Conservation (phyloP, 1,140 invertebrate species). For the Diploscapter pachys region DNA sequence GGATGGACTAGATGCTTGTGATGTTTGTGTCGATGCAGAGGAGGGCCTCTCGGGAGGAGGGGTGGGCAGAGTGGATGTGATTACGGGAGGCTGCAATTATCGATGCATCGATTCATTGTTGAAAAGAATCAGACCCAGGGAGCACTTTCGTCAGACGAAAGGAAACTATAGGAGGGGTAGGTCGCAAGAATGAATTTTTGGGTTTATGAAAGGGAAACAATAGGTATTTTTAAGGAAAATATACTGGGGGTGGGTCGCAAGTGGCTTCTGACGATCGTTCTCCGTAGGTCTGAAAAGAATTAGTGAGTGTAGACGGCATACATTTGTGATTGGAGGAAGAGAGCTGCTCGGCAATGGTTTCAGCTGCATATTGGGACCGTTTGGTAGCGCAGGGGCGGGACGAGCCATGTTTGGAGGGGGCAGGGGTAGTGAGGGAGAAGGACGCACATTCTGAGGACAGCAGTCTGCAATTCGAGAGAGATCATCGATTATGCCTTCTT, state of each 20-base stretch:
- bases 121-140: not conserved
- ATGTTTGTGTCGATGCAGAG: not conserved
- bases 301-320: no score
- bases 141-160: no score
- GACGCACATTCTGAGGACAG: slow-evolving; percentile 14
- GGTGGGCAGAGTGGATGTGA: not conserved
- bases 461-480: slow-evolving; percentile 22
- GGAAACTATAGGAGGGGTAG: no score
- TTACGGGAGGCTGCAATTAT: not conserved
- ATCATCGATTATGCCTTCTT: not conserved
- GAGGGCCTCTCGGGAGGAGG: slow-evolving; percentile 18
- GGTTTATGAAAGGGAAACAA: no score
- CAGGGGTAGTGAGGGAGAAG: slow-evolving; percentile 11
- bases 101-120: not conserved
- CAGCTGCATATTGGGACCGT: no score
- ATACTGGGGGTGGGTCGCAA: no score
- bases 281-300: no score
- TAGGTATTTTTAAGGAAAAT: no score
- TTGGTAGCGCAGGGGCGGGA: slow-evolving; percentile 10
- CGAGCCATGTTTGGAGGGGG: slow-evolving; percentile 11
- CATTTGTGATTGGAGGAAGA: slow-evolving; percentile 10
- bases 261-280: no score
- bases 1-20: not conserved
- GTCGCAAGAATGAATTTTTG: no score
- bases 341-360: not conserved